Base-by-base conservation (phyloP, 2,888 invertebrate genomes). In the Drosophila austrosaltans region DNA sequence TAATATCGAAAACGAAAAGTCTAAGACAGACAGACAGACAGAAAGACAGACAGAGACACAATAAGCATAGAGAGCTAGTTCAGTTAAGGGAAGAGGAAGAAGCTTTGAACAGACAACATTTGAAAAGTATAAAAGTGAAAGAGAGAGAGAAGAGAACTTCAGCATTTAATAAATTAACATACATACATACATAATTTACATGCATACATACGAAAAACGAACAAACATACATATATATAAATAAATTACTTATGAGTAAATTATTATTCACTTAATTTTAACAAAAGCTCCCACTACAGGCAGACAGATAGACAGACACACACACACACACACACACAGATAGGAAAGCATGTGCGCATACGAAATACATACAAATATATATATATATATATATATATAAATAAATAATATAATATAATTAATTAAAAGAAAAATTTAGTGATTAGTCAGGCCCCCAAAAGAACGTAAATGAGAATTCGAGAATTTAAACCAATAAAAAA, bases 401-500 rank as follows among this genome's bases (percentile, higher is more conserved):
- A 70, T 30, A 60, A 32, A 16, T 39, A 44, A 32, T 16, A 44
- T 2, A 48, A 59, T 48, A 48, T 36, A 28, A 56, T 16, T 28
- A 62, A 65, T 12, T 44, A n/a, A 53, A 48, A 25, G 16, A 2
- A 22, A 56, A 60, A 61, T 73, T 71, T 87, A 82, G 79, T 63
- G 69, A 72, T 84, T 79, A 80, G 69, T 62, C 88, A 25, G 22
- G 48, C 48, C 77, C 66, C 39, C 63, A 63, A 30, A 75, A 54
- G 60, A 60, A 78, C 48, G 48, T 48, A 48, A 78, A 70, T 75
- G 83, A 80, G 64, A 75, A 81, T 82, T 72, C 78, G 81, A 75
- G 83, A 88, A 88, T 88, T 88, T 88, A 86, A 67, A 81, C 67
- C 76, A 68, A 56, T 62, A 69, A 53, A 73, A 77, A 79, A 72